Evolutionary conservation across 2,113 vertebrate species (phyloP).

Genomic region (Ia io): DNA sequence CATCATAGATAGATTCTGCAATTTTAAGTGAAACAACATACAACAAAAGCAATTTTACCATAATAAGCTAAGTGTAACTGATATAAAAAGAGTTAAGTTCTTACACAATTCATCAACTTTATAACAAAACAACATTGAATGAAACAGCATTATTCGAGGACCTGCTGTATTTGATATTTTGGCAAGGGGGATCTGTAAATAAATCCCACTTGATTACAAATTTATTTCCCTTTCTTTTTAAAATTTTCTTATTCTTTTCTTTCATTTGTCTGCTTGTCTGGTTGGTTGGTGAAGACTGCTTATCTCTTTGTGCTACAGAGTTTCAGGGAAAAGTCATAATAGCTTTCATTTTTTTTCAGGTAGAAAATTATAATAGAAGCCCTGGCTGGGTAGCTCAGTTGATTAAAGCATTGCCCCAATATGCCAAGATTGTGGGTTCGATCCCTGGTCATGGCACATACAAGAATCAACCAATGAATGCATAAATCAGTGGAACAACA

Average conservation of each 20-base stretch:
- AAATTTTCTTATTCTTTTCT: neutral
- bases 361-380: neutral
- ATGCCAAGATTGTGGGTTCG: neutral
- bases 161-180: neutral
- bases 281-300: neutral
- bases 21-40: neutral
- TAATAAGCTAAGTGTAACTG: neutral
- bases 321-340: neutral
- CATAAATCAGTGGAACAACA: neutral
- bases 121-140: neutral
- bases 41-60: neutral
- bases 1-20: neutral
- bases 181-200: neutral
- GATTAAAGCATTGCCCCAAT: neutral
- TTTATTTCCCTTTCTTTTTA: neutral
- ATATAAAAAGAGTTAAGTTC: neutral
- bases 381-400: neutral
- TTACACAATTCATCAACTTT: neutral
- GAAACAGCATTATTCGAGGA: neutral
- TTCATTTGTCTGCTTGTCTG: neutral
- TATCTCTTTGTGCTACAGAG: neutral
- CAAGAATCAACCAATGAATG: neutral
- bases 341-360: neutral
- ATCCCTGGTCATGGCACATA: neutral
- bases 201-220: neutral